Base-by-base conservation (phyloP, 2,888 invertebrate species). In the Cantharis nigra region DNA sequence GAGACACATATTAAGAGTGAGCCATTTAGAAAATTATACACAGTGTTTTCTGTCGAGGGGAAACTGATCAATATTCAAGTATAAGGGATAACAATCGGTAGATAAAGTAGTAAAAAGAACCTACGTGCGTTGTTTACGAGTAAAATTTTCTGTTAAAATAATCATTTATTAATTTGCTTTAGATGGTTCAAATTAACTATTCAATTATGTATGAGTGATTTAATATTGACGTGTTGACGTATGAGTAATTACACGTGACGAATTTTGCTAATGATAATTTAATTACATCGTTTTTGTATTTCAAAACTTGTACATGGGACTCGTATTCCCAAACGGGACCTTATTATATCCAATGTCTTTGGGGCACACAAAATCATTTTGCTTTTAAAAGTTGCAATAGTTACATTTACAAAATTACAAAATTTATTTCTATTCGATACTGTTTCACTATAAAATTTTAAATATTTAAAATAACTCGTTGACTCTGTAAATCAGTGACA, bases 11-110 rank as follows among this genome's bases (percentile, higher is more conserved):
- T 78, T 79, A 79, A 79, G 77, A 79, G 79, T 79, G 79, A 75
- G 74, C 79, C 79, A 79, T 79, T 79, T 79, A 78, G 78, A 79
- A 79, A 79, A 79, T 79, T 79, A 79, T 79, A 79, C 79, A 79
- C 79, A 74, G 79, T 79, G 79, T 79, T 79, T 76, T 79, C 79
- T 77, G 77, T 72, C 77, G 77, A 77, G 79, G 79, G 77, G 77
- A 79, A 75, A 70, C 72, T 79, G 79, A 79, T 79, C 79, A 79
- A 79, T 77, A 79, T 79, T 79, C 79, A 79, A 77, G 79, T 63
- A 76, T 79, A 79, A 78, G 78, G 78, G 75, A 78, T 75, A 76
- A 78, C 30, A 69, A 69, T 69, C 30, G 69, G 69, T 69, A 69
- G 69, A 69, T 30, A 67, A 67, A 67, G 65, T 67, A 26, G 14